Conservation (phyloP, 2,888 invertebrate genomes). For the Pollenia labialis region DNA sequence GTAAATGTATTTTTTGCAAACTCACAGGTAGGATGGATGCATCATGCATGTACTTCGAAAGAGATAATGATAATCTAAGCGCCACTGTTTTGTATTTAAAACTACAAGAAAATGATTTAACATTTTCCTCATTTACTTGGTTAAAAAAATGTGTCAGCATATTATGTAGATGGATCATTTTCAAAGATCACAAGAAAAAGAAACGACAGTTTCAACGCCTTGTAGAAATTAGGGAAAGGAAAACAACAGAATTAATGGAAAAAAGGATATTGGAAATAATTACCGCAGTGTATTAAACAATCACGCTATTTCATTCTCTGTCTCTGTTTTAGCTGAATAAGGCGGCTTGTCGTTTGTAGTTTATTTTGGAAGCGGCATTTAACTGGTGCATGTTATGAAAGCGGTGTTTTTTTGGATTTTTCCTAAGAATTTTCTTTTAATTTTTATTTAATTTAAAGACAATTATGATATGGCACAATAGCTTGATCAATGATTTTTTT, state of each 20-base stretch:
- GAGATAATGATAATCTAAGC: constrained; percentile 70
- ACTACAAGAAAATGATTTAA: constrained; percentile 45
- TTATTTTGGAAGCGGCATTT: background rate
- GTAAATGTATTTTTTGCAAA: constrained; percentile 58
- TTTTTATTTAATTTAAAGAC: constrained; percentile 40
- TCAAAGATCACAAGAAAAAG: constrained; percentile 42
- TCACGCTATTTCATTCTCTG: background rate
- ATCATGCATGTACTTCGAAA: background rate
- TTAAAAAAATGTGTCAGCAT: constrained; percentile 71
- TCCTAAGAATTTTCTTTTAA: constrained; percentile 45
- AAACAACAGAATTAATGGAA: constrained; percentile 16
- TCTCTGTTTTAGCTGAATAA: background rate
- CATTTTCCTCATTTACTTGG: constrained; percentile 13
- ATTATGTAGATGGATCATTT: constrained; percentile 38
- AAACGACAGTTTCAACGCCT: constrained; percentile 71
- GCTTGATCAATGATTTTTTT: constrained; percentile 60
- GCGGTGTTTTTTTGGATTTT: constrained; percentile 63
- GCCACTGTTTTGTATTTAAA: constrained; percentile 67
- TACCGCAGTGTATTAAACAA: constrained; percentile 54
- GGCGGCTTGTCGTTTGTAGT: constrained; percentile 57
- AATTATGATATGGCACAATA: constrained; percentile 68
- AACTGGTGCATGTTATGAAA: background rate
- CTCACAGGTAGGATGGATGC: constrained; percentile 52
- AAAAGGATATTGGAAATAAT: constrained; percentile 65
- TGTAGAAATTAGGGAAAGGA: constrained; percentile 44